These are phyloP conservation scores for Pterobdella sp. DNA, from an alignment of 2,888 invertebrate genomes.

Conservation along the genomic window DNA sequence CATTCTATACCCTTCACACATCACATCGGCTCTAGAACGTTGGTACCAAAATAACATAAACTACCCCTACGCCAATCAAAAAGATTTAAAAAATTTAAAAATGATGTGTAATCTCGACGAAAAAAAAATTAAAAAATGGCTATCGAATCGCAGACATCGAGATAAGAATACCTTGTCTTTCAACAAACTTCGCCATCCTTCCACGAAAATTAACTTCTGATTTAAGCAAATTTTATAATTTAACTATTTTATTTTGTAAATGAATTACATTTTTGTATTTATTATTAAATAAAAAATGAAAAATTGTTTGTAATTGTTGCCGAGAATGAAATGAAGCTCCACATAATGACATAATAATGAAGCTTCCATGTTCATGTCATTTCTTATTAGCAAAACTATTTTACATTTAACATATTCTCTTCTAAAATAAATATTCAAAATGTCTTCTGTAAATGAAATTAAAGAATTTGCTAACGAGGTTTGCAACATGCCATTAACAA, in stretches of 20 bases:
- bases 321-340: too few relatives aligned
- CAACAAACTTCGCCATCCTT: background rate
- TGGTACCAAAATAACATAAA: slow-evolving; percentile 4
- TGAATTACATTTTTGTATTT: too few relatives aligned
- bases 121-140: slow-evolving; percentile 4
- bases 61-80: background rate
- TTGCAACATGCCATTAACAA: background rate
- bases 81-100: background rate
- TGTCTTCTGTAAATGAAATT: slow-evolving; percentile 13
- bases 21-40: background rate
- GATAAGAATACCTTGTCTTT: background rate
- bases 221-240: too few relatives aligned
- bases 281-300: too few relatives aligned
- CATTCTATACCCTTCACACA: background rate
- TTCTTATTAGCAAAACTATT: too few relatives aligned
- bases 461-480: slow-evolving; percentile 27
- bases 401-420: too few relatives aligned
- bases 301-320: too few relatives aligned
- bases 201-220: too few relatives aligned
- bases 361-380: too few relatives aligned
- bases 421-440: background rate
- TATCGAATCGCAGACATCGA: slow-evolving; percentile 9
- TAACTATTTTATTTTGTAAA: too few relatives aligned
- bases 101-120: background rate
- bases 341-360: too few relatives aligned